These are phyloP conservation scores for Tiliqua scincoides DNA, from an alignment of 2,113 vertebrate genomes.

Conservation along the genomic window DNA sequence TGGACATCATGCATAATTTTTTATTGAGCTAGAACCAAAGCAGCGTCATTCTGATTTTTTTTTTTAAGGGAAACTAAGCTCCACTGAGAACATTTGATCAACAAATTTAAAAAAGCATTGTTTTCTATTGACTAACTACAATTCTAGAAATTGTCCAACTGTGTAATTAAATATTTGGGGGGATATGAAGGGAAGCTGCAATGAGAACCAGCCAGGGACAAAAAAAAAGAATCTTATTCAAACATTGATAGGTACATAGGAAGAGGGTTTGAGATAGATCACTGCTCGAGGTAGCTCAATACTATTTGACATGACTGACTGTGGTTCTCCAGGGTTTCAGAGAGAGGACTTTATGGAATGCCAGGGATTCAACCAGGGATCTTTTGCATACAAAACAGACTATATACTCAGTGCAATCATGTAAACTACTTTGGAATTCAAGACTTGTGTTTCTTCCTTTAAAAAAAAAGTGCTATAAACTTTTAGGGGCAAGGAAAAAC, in stretches of 20 bases:
- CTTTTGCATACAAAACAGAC: no score
- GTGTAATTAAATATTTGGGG: conserved; percentile 6
- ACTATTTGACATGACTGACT: no score
- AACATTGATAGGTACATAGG: conserved; percentile 7
- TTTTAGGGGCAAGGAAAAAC: conserved; percentile 51
- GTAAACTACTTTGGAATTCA: conserved; percentile 41
- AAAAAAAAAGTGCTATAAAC: conserved; percentile 27
- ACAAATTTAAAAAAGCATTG: background rate
- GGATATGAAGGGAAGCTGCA: background rate
- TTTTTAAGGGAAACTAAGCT: background rate
- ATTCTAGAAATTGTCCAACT: background rate
- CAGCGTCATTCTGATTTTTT: background rate
- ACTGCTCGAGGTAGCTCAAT: no score
- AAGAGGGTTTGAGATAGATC: no score
- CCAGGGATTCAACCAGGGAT: no score
- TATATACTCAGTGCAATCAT: conserved; percentile 43
- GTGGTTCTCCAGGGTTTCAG: no score
- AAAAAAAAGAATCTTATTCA: conserved; percentile 18
- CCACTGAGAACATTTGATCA: background rate
- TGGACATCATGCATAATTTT: background rate
- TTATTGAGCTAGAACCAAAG: background rate
- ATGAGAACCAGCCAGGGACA: background rate
- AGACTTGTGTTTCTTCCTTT: conserved; percentile 30
- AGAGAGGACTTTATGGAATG: no score
- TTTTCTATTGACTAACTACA: background rate